Conservation (phyloP, 2,113 vertebrate species). For the Mustela lutreola region DNA sequence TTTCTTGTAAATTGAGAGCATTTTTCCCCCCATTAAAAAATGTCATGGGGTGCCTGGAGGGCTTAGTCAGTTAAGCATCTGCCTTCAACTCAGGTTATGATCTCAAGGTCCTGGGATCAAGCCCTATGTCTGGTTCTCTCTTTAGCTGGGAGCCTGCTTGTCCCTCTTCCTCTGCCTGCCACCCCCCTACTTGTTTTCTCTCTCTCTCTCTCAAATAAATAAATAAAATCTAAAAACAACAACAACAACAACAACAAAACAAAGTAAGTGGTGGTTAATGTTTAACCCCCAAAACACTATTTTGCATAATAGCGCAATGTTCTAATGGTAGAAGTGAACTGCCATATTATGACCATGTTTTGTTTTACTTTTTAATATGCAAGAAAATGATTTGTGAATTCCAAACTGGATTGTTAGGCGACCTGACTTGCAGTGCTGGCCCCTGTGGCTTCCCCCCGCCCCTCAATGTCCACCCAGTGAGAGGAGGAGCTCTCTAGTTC, state of each 20-base stretch:
- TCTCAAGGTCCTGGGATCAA: no score
- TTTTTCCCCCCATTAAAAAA: not conserved
- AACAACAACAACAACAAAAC: not conserved
- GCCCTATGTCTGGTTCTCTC: no score
- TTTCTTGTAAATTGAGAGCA: conserved; percentile 15
- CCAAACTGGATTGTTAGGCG: not conserved
- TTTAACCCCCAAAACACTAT: not conserved
- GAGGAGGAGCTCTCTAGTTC: not conserved
- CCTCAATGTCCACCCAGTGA: not conserved
- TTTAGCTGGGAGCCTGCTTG: no score
- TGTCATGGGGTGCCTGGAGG: no score
- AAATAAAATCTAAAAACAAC: no score
- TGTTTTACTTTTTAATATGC: not conserved
- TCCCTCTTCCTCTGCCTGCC: no score
- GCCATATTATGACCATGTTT: not conserved
- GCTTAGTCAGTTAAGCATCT: no score
- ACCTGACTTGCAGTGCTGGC: not conserved
- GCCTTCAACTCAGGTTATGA: no score
- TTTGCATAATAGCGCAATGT: not conserved
- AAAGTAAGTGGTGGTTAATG: not conserved
- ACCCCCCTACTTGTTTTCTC: no score
- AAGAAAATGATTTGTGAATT: not conserved
- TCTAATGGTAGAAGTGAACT: not conserved
- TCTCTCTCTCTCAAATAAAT: no score
- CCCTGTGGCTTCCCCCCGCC: not conserved